These are phyloP conservation scores for Vespertilio murinus DNA, from an alignment of 2,797 vertebrate genomes.

Conservation along the genomic window DNA sequence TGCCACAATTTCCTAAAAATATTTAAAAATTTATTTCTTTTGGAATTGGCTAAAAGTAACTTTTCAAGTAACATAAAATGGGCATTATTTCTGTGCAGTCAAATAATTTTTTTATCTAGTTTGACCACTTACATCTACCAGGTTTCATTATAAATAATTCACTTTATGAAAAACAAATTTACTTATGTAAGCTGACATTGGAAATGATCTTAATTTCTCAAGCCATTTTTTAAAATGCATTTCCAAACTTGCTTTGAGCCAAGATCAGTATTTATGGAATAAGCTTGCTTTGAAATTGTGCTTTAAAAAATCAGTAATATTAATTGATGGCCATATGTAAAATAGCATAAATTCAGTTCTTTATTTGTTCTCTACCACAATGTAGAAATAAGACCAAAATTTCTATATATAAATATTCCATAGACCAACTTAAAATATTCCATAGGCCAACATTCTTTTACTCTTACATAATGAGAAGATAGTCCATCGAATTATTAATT, in stretches of 20 bases:
- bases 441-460: not conserved
- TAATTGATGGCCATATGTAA: not conserved
- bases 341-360: not conserved
- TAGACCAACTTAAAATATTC: not conserved
- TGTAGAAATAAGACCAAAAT: not conserved
- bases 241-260: not conserved
- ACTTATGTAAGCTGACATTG: not conserved
- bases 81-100: not conserved
- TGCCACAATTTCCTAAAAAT: not conserved
- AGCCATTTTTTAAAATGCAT: not conserved
- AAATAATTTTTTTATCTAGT: not conserved
- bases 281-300: constrained; percentile 28
- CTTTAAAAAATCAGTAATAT: not conserved
- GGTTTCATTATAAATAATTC: not conserved
- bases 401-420: not conserved
- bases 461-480: not conserved
- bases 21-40: not conserved
- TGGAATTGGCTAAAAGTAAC: not conserved
- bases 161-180: not conserved
- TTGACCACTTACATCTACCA: not conserved
- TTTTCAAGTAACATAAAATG: not conserved
- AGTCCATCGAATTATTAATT: not conserved
- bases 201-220: constrained; percentile 11
- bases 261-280: not conserved
- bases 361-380: not conserved